Evolutionary conservation across 37 sponge, comb jelly and placozoan genomes (phyloP), one percentile per base, ranked within the genome.

Genomic region (Aplysina aerophoba): DNA sequence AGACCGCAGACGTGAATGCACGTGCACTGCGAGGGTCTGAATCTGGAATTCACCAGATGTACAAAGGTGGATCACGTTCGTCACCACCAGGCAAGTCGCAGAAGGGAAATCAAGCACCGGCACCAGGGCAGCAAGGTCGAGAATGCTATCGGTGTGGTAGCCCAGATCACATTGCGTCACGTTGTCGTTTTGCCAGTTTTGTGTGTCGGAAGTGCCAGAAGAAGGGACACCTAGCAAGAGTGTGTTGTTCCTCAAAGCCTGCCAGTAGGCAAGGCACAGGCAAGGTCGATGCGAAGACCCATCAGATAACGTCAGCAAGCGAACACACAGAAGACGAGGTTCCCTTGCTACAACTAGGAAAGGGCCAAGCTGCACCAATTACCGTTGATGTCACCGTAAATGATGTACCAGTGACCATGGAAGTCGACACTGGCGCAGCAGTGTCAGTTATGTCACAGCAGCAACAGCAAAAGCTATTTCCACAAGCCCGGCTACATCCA

Each of bases 181-280:
- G 34, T 6, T 82, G 83, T 16, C 19, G 66, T 4, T 34, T 65
- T 21, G 34, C 13, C 25, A 67, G 63, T 82, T 20, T n/a, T 35
- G 25, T 15, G 1, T 82, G 83, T 31, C 63, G 63, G 35, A 6
- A 82, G 15, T 82, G 83, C 50, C 65, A 63, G 22, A 82, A 82
- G 83, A 82, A 82, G 44, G 83, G 83, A 34, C 83, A 82, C 50
- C 12, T 82, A 37, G 83, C 83, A 19, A 15, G 20, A 24, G 83
- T 82, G 20, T 82, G 83, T 37, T 21, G 40, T 20, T 63, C 53
- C 6, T 20, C 35, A 69, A 69, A 30, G 33, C 4, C 5, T 2
- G 25, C 63, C 63, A 13, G 63, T 62, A 4, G 2, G 4, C 63
- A 6, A 8, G 5, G 5, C 11, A 62, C 2, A 5, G 4, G 27